Base-by-base conservation (phyloP, 2,888 invertebrate genomes). In the Yponomeuta plumbellus region DNA sequence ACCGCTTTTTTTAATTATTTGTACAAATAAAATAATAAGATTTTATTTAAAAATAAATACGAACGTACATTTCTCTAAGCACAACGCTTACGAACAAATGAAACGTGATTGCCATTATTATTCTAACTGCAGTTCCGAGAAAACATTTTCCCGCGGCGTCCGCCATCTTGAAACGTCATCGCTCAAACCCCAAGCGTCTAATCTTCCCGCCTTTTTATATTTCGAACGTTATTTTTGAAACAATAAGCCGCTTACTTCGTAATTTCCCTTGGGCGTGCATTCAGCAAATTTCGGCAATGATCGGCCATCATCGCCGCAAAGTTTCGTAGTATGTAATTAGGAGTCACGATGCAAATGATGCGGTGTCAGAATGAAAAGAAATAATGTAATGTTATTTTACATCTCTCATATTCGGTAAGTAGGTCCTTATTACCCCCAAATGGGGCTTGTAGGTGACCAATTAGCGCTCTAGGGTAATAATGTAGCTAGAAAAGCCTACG, bases 181-280 rank as follows among this genome's bases (percentile, higher is more conserved):
- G 44, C 44, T 52, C 44, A 52, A 52, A 52, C 44, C 44, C 44
- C 44, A 52, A 52, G 44, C 44, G 44, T 17, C 44, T 52, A 52
- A 52, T 52, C 44, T 52, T 52, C 44, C 17, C 44, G 44, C 44
- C 17, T 17, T 52, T 52, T 52, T 52, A 52, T 52, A 52, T 52
- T 52, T 52, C 44, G 44, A 52, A 52, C 44, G 44, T 52, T 52
- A 52, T 52, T 52, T 52, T 52, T 52, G 17, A 52, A 52, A 52
- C 44, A 52, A 52, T 44, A 44, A 52, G 44, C 44, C 17, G 44
- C 44, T 52, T 52, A 5, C 44, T 17, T 52, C 17, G 44, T 52
- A 17, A 52, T 52, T 52, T 52, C 44, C 44, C 44, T 17, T 17
- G 44, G 13, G 44, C 44, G 17, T 17, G 44, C 17, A 52, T 52